Evolutionary conservation across 2,113 vertebrate species (phyloP).

Genomic region (Okapia johnstoni): DNA sequence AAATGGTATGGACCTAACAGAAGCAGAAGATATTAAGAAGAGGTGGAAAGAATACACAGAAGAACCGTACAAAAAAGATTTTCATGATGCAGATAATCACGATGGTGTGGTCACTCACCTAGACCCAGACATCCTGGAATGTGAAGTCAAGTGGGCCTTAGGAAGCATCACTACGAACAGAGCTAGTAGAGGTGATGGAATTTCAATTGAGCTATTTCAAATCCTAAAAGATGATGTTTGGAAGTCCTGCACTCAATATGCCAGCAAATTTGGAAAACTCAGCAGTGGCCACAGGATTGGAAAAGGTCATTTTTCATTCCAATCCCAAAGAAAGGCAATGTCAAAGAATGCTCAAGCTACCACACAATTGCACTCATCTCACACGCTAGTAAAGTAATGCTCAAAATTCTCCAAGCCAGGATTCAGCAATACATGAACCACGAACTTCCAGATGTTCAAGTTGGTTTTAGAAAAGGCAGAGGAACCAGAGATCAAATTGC

Average conservation of each 20-base stretch:
- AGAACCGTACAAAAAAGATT: background rate
- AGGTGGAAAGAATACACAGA: background rate
- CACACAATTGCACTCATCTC: background rate
- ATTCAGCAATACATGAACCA: background rate
- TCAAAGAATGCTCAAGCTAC: background rate
- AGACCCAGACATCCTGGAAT: background rate
- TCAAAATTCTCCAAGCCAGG: background rate
- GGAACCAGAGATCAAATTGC: background rate
- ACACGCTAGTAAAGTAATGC: background rate
- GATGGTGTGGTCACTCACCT: background rate
- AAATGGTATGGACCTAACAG: background rate
- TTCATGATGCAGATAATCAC: background rate
- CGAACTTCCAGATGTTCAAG: background rate
- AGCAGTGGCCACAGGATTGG: background rate
- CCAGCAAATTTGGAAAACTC: background rate
- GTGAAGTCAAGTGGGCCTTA: background rate
- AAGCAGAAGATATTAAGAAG: background rate
- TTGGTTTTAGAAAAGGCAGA: background rate
- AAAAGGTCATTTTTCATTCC: background rate
- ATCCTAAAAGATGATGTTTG: background rate
- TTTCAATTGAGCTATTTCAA: background rate
- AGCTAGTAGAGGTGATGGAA: background rate
- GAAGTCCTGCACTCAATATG: background rate
- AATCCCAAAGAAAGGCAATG: background rate
- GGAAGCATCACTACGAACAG: background rate